Conservation (phyloP, 2,113 vertebrate genomes). For the Clarias batrachus region DNA sequence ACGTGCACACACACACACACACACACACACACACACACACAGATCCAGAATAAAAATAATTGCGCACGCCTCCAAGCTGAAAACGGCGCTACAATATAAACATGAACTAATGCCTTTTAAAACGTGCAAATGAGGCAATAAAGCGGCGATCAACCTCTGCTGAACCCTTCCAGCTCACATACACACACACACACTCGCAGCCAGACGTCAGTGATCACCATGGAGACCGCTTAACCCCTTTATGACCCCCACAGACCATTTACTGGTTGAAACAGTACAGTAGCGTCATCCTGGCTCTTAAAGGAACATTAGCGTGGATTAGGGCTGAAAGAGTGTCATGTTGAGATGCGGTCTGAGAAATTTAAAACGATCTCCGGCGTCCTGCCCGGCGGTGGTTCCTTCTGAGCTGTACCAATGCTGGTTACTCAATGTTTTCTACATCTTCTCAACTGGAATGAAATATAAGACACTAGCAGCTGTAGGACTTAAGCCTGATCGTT, state of each 20-base stretch:
- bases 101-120: slow-evolving; percentile 37
- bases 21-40: not conserved
- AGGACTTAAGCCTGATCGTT: not conserved
- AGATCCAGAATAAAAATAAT: not conserved
- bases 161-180: slow-evolving; percentile 19
- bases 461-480: not conserved
- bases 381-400: not conserved
- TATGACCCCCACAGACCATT: slow-evolving; percentile 26
- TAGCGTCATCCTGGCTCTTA: slow-evolving; percentile 7
- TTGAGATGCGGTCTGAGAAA: slow-evolving; percentile 15
- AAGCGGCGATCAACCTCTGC: slow-evolving; percentile 39
- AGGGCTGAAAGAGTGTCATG: not conserved
- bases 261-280: not conserved
- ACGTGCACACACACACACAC: not conserved
- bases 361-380: not conserved
- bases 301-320: slow-evolving; percentile 17
- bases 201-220: slow-evolving; percentile 31
- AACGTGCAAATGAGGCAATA: slow-evolving; percentile 31
- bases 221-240: slow-evolving; percentile 34
- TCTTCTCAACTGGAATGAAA: not conserved
- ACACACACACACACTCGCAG: slow-evolving; percentile 14
- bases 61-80: not conserved
- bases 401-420: not conserved
- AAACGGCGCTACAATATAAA: not conserved
- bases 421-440: not conserved